Evolutionary conservation across 2,888 invertebrate species (phyloP).

Genomic region (Troides oblongomaculatus): DNA sequence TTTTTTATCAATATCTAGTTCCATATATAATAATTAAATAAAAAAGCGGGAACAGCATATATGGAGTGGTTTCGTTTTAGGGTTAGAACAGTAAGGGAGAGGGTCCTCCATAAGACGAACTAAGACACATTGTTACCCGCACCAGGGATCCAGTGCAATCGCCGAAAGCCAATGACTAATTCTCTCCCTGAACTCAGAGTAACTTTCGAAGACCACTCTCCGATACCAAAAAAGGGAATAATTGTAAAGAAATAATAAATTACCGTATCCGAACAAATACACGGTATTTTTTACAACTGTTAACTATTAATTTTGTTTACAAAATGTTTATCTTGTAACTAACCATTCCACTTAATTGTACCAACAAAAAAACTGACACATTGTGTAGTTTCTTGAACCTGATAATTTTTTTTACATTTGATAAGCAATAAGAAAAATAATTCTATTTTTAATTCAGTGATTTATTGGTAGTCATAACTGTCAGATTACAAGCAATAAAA

Average conservation of each 20-base stretch:
- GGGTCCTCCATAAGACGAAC: too few relatives aligned
- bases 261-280: neutral
- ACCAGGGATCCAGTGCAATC: too few relatives aligned
- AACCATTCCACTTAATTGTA: constrained; percentile 23
- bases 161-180: too few relatives aligned
- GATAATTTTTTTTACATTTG: constrained; percentile 22
- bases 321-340: constrained; percentile 28
- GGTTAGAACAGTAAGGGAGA: too few relatives aligned
- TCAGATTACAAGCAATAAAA: constrained; percentile 19
- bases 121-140: too few relatives aligned
- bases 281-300: neutral
- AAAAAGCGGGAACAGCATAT: too few relatives aligned
- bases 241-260: neutral
- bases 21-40: too few relatives aligned
- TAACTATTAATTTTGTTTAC: constrained; percentile 17
- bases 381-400: constrained; percentile 3
- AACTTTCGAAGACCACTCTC: too few relatives aligned
- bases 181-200: too few relatives aligned
- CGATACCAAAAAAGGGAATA: too few relatives aligned
- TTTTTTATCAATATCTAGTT: too few relatives aligned
- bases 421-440: constrained; percentile 25
- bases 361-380: constrained; percentile 11
- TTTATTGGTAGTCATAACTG: constrained; percentile 23
- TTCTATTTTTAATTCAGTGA: constrained; percentile 22
- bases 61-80: too few relatives aligned